Evolutionary conservation across 2,113 vertebrate genomes (phyloP).

Genomic region (Scytalopus superciliaris): DNA sequence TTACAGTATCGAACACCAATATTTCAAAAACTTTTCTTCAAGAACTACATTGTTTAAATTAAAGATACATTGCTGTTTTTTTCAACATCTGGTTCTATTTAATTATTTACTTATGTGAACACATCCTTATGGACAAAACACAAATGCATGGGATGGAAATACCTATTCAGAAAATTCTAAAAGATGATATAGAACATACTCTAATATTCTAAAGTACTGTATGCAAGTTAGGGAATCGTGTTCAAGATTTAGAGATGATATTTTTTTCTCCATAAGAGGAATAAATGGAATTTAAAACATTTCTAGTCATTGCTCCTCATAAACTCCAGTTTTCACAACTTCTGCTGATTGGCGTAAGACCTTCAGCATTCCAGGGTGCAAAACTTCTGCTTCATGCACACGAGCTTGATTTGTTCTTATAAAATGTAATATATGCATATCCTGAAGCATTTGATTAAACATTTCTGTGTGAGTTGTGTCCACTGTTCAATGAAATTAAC

Average conservation of each 20-base stretch:
- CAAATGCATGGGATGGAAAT: neutral
- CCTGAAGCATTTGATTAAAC: neutral
- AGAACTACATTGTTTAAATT: neutral
- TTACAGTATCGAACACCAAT: neutral
- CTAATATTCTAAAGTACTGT: neutral
- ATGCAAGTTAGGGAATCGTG: neutral
- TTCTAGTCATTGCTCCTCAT: neutral
- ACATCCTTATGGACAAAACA: neutral
- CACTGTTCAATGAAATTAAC: neutral
- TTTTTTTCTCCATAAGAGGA: neutral
- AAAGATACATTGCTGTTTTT: fast-evolving
- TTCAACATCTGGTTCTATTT: neutral
- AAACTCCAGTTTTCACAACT: neutral
- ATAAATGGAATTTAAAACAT: neutral
- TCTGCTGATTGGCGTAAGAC: neutral
- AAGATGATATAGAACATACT: neutral
- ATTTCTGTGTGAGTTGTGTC: neutral
- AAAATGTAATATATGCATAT: neutral
- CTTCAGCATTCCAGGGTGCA: neutral
- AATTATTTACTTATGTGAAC: neutral
- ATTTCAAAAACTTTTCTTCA: neutral
- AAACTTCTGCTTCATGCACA: neutral
- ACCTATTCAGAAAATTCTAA: neutral
- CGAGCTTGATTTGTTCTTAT: neutral
- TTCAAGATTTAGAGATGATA: neutral